Base-by-base conservation (phyloP, 2,888 invertebrate species). In the Strigamia transsilvanica region DNA sequence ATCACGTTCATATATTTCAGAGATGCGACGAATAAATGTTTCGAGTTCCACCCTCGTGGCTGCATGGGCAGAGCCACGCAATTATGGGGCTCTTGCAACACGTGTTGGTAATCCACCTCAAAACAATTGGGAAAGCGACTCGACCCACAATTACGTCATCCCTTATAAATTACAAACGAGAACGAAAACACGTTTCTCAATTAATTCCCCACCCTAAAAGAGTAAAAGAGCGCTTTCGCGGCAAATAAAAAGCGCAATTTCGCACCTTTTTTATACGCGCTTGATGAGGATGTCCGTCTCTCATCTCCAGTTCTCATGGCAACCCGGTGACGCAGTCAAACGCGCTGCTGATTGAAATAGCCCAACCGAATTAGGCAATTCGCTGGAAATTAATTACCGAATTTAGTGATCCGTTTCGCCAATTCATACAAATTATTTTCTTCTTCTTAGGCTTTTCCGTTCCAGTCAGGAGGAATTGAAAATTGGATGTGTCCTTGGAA, bases 81-180 rank as follows among this genome's bases (percentile, higher is more conserved):
- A 56, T 56, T 56, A 56, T 18, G 56, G 56, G 18, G 56, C 56
- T 56, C 56, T 56, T 21, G 56, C 56, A 21, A 56, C 56, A 56
- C 56, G 18, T 56, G 56, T 56, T 56, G 21, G 56, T 56, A 56
- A 56, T 56, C 56, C 56, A 56, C 56, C 56, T 56, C 56, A 56
- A 56, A 56, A 56, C 56, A 56, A 56, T 56, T 56, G 56, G 18
- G 21, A 18, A 56, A 56, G 56, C n/a, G 56, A 56, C 56, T 56
- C 56, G 56, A 46, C 56, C 56, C 56, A 56, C 56, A 56, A 56
- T 56, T 56, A 18, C 56, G 56, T 56, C 56, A 56, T 56, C 56
- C n/a, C 56, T 56, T 56, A 56, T 56, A 56, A 56, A 56, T 56
- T 56, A 56, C 56, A 56, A 56, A 56, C 56, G 56, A 56, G 56